Percentiles rank a stretch among this genome's conserved stretches.
Conservation (phyloP, 2,888 invertebrate species). For the Lycaena phlaeas region DNA sequence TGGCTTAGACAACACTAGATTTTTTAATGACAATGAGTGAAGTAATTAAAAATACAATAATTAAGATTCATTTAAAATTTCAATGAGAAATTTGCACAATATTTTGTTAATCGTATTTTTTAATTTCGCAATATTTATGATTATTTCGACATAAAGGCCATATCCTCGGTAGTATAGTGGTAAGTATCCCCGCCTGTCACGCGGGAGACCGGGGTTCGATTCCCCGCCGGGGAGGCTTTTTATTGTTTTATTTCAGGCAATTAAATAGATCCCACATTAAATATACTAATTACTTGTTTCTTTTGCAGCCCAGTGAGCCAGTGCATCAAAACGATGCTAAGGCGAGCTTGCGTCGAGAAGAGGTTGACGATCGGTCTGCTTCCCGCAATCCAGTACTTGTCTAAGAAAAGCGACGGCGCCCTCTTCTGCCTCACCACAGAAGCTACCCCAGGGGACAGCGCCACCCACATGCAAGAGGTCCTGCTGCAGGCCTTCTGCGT, state of each 20-base stretch:
- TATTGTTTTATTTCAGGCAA: no score
- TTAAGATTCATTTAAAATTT: no score
- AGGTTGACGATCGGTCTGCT: slow-evolving; percentile 76
- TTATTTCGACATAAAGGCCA: slow-evolving; percentile 5
- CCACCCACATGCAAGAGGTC: slow-evolving; percentile 85
- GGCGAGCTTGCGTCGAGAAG: slow-evolving; percentile 68
- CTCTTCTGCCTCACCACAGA: slow-evolving; percentile 80
- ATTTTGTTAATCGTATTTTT: no score
- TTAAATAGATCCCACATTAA: no score
- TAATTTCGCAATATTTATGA: slow-evolving; percentile 9
- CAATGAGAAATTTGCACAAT: no score
- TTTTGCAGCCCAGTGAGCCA: slow-evolving; percentile 61
- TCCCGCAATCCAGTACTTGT: slow-evolving; percentile 75
- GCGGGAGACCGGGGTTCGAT: slow-evolving; percentile 75
- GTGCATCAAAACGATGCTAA: slow-evolving; percentile 68
- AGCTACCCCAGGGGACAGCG: slow-evolving; percentile 79
- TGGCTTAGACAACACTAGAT: no score
- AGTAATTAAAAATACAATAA: no score
- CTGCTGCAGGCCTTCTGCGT: slow-evolving; percentile 84
- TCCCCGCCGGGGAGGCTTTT: slow-evolving; percentile 58
- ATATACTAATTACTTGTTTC: no score
- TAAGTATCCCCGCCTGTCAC: slow-evolving; percentile 74
- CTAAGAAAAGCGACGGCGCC: slow-evolving; percentile 73
- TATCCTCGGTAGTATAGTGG: slow-evolving; percentile 73
- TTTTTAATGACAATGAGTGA: no score